These are phyloP conservation scores for Lethrus apterus DNA, from an alignment of 1,140 invertebrate genomes.

Conservation along the genomic window DNA sequence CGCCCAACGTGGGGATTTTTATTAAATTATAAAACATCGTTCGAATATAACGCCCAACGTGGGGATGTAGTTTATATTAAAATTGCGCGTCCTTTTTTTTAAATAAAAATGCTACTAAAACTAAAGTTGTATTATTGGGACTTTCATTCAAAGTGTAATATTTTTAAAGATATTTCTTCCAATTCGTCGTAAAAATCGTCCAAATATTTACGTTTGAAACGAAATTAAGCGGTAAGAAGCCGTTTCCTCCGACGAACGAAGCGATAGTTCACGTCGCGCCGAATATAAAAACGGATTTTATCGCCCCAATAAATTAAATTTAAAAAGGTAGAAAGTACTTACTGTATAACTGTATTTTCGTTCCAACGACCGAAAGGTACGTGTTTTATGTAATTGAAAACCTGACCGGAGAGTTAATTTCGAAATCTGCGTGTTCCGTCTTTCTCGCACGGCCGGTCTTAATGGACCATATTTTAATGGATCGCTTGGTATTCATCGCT, in stretches of 20 bases:
- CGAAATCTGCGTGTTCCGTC: not conserved
- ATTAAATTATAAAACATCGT: too few relatives aligned
- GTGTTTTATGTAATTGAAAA: slow-evolving; percentile 9
- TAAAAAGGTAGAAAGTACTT: slow-evolving; percentile 6
- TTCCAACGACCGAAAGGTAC: not conserved
- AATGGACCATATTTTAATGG: slow-evolving; percentile 10
- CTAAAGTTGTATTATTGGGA: too few relatives aligned
- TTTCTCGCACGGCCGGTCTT: too few relatives aligned
- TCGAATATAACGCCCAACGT: too few relatives aligned
- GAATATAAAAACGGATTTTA: slow-evolving; percentile 7
- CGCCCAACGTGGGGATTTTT: too few relatives aligned
- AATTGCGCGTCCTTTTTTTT: too few relatives aligned
- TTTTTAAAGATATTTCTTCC: too few relatives aligned
- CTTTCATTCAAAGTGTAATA: too few relatives aligned
- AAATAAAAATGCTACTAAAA: too few relatives aligned
- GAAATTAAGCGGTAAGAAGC: not conserved
- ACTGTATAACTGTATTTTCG: slow-evolving; percentile 10
- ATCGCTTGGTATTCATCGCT: slow-evolving; percentile 8
- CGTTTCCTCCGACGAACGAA: not conserved
- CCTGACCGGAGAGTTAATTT: slow-evolving; percentile 7
- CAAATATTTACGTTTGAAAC: not conserved
- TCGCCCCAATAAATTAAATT: slow-evolving; percentile 7
- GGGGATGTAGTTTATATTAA: too few relatives aligned
- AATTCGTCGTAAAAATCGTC: too few relatives aligned
- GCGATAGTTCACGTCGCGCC: not conserved